Conservation (phyloP, 2,797 vertebrate species). For the Geotrypetes seraphini region DNA sequence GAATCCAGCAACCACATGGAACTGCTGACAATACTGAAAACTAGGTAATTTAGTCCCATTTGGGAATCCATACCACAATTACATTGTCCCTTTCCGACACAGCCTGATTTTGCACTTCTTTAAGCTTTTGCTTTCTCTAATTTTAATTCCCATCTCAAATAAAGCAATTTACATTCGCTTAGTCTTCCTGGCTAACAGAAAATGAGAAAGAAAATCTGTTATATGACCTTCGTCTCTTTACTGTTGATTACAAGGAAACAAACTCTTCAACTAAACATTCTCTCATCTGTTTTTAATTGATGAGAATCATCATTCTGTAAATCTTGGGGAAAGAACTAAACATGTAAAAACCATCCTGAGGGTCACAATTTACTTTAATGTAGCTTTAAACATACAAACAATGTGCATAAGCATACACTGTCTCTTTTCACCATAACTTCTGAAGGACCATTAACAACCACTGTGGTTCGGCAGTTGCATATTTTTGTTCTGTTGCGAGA, state of each 20-base stretch:
- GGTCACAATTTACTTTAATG: background rate
- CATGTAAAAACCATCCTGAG: conserved; percentile 1
- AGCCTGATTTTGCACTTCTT: conserved; percentile 65
- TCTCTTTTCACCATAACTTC: background rate
- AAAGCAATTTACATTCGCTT: conserved; percentile 56
- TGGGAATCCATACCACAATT: conserved; percentile 66
- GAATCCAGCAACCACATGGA: conserved; percentile 47
- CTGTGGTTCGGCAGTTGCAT: background rate
- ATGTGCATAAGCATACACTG: background rate
- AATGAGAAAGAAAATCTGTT: conserved; percentile 43
- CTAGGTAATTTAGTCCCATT: conserved; percentile 66
- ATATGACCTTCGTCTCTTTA: conserved; percentile 50
- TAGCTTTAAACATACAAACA: conserved; percentile 1
- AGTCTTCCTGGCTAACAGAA: conserved; percentile 38
- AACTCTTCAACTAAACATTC: conserved; percentile 34
- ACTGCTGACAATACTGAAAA: conserved; percentile 64
- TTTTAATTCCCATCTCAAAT: conserved; percentile 61
- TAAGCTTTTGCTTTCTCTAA: conserved; percentile 51
- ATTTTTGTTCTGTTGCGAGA: background rate
- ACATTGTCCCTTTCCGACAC: conserved; percentile 59
- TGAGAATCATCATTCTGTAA: conserved; percentile 27
- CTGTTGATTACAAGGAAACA: conserved; percentile 52
- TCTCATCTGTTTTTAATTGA: conserved; percentile 48
- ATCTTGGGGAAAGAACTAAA: conserved; percentile 19
- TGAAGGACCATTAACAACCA: background rate